Percentiles rank a stretch among this genome's conserved stretches.
Evolutionary conservation across 1,140 invertebrate genomes (phyloP).

Genomic region (Drosophila pallidifrons): DNA sequence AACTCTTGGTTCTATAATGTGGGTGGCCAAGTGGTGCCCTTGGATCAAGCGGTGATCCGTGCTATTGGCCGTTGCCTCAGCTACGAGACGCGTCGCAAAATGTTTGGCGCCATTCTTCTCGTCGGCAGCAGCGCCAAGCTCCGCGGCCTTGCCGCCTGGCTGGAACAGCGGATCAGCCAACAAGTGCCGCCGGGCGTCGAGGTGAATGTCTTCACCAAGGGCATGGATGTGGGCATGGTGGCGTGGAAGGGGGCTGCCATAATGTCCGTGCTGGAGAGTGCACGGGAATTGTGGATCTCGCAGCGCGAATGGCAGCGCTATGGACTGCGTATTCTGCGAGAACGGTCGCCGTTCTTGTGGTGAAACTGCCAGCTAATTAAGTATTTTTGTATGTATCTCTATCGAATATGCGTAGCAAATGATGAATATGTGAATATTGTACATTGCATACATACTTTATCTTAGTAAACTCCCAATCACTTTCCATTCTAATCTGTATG

Average conservation of each 20-base stretch:
- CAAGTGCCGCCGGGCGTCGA: slow-evolving; percentile 64
- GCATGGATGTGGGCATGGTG: slow-evolving; percentile 95
- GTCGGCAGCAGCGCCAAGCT: slow-evolving; percentile 97
- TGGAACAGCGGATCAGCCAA: slow-evolving; percentile 93
- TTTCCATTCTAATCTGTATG: neutral
- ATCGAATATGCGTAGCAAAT: slow-evolving; percentile 21
- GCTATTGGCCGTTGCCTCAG: slow-evolving; percentile 95
- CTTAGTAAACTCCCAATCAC: neutral
- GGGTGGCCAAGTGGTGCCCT: slow-evolving; percentile 92
- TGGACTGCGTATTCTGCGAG: slow-evolving; percentile 94
- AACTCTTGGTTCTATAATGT: slow-evolving; percentile 88
- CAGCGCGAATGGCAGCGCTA: slow-evolving; percentile 94
- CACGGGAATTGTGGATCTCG: slow-evolving; percentile 96
- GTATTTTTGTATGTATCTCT: slow-evolving; percentile 10
- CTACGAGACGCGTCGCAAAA: slow-evolving; percentile 96
- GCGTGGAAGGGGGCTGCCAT: slow-evolving; percentile 98
- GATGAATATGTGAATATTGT: neutral
- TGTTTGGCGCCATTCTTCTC: slow-evolving; percentile 97
- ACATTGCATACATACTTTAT: slow-evolving; percentile 9
- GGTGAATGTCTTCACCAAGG: slow-evolving; percentile 87
- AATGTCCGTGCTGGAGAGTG: slow-evolving; percentile 96
- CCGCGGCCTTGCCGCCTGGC: slow-evolving; percentile 93
- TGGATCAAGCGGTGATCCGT: slow-evolving; percentile 96
- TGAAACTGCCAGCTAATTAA: slow-evolving; percentile 71
- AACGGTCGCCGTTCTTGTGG: slow-evolving; percentile 94